These are phyloP conservation scores for Monochamus saltuarius DNA, from an alignment of 1,140 invertebrate species.

Conservation along the genomic window DNA sequence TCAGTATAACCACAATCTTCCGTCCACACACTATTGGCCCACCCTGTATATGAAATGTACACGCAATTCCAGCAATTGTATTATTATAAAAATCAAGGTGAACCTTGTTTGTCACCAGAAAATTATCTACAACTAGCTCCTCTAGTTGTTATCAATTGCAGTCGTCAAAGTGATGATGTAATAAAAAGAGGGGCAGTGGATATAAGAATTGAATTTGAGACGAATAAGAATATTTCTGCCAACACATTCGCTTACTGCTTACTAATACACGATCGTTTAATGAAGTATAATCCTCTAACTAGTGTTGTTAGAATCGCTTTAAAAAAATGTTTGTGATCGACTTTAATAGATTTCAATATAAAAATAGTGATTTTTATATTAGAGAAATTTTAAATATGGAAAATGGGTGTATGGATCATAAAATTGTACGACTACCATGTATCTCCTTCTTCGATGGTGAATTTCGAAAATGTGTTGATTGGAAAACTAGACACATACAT, in stretches of 20 bases:
- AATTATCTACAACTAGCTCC: conserved; percentile 14
- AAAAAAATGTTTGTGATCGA: not conserved
- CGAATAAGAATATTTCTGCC: conserved; percentile 24
- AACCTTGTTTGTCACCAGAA: not conserved
- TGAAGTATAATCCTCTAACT: conserved; percentile 29
- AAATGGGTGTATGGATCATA: no score
- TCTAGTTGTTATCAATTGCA: conserved; percentile 38
- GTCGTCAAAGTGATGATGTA: conserved; percentile 30
- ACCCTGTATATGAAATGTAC: no score
- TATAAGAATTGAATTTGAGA: conserved; percentile 35
- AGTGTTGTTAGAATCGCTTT: conserved; percentile 9
- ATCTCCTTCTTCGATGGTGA: no score
- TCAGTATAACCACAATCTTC: no score
- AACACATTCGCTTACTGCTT: conserved; percentile 36
- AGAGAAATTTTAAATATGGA: no score
- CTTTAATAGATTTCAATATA: not conserved
- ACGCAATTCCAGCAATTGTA: not conserved
- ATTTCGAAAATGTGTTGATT: no score
- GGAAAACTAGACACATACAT: no score
- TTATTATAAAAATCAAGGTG: not conserved
- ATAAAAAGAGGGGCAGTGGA: conserved; percentile 15
- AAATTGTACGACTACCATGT: no score
- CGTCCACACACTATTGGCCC: no score
- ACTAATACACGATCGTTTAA: conserved; percentile 34
- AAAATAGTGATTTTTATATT: not conserved